These are phyloP conservation scores for Sesia apiformis DNA, from an alignment of 2,888 invertebrate genomes.

Conservation along the genomic window DNA sequence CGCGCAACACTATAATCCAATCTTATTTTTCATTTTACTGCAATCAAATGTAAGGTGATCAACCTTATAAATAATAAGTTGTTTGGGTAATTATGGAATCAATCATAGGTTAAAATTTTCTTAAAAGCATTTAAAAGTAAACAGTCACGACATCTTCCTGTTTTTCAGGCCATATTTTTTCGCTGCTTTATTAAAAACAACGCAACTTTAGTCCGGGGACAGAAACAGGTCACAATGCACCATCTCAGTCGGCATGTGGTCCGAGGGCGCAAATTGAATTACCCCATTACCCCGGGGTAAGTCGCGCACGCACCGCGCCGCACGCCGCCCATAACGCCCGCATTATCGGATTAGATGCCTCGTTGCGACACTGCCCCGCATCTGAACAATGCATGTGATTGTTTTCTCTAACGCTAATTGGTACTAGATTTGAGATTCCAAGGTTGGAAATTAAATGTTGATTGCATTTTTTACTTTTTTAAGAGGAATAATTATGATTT, in stretches of 20 bases:
- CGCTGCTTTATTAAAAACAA: conserved; percentile 50
- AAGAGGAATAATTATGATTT: too few species aligned
- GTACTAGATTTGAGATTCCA: conserved; percentile 20
- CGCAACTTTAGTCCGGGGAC: conserved; percentile 18
- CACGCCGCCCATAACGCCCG: conserved; percentile 22
- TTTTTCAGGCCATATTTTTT: not conserved
- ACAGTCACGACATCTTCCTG: too few species aligned
- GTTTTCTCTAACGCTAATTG: conserved; percentile 12
- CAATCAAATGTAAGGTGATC: too few species aligned
- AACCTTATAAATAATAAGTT: too few species aligned
- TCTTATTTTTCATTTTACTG: too few species aligned
- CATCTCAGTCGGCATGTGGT: conserved; percentile 24
- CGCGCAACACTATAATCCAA: too few species aligned
- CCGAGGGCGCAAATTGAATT: conserved; percentile 28
- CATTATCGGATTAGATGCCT: conserved; percentile 32
- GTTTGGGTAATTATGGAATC: too few species aligned
- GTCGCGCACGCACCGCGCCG: conserved; percentile 11
- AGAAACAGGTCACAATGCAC: conserved; percentile 7
- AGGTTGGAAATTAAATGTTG: conserved; percentile 13
- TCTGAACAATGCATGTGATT: conserved; percentile 19
- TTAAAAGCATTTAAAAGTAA: too few species aligned
- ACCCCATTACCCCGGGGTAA: conserved; percentile 11
- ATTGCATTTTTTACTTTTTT: too few species aligned
- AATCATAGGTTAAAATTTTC: too few species aligned
- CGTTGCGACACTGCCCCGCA: conserved; percentile 17